Conservation (phyloP, 2,888 invertebrate species). For the Doris montereyensis region DNA sequence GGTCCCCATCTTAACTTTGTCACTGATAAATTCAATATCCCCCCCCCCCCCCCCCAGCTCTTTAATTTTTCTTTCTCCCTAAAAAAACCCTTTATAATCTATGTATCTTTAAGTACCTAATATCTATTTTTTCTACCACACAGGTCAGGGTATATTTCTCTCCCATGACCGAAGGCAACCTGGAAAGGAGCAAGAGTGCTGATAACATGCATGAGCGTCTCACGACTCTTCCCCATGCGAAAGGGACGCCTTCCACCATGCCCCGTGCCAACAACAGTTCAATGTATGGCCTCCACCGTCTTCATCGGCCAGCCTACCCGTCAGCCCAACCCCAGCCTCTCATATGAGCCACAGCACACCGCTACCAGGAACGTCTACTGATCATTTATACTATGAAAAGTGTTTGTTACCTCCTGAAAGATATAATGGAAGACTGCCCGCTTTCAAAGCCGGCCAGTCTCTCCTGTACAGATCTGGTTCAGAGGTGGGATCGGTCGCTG, state of each 20-base stretch:
- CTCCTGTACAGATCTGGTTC: conserved; percentile 29
- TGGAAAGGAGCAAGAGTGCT: conserved; percentile 51
- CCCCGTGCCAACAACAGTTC: conserved; percentile 12
- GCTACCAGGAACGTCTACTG: not conserved
- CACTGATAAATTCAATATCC: too few species aligned
- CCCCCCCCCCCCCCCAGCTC: too few species aligned
- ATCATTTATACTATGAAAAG: not conserved
- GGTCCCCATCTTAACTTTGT: too few species aligned
- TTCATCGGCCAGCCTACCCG: not conserved
- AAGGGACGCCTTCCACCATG: conserved; percentile 10
- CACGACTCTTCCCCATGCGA: conserved; percentile 9
- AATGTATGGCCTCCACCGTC: not conserved
- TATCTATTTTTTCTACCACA: too few species aligned
- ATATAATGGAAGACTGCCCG: not conserved
- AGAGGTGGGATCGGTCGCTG: conserved; percentile 47
- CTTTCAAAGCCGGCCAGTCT: not conserved
- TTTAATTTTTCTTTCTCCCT: too few species aligned
- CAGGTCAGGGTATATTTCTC: conserved; percentile 56
- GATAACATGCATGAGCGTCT: conserved; percentile 47
- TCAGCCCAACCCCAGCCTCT: not conserved
- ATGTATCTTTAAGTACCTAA: too few species aligned
- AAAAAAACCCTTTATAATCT: too few species aligned
- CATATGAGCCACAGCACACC: not conserved
- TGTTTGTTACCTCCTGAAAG: not conserved
- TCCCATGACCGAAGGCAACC: conserved; percentile 45